Evolutionary conservation across 2,797 vertebrate genomes (phyloP).

Genomic region (Perodicticus potto): DNA sequence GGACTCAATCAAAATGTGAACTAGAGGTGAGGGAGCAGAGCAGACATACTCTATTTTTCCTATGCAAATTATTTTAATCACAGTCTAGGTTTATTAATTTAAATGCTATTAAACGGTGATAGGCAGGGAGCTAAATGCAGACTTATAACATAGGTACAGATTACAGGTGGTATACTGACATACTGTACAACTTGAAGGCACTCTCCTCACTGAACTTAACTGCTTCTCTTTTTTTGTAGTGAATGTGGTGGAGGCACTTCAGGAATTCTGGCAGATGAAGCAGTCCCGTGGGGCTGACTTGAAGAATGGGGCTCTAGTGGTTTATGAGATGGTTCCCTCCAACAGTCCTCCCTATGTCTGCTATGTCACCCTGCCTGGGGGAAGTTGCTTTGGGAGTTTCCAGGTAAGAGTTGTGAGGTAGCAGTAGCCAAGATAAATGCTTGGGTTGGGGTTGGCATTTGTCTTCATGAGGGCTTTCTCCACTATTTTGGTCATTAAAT

Average conservation of each 20-base stretch:
- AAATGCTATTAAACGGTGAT: neutral
- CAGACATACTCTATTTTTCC: neutral
- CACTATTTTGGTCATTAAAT: constrained; percentile 23
- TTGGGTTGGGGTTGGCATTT: neutral
- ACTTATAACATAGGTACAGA: neutral
- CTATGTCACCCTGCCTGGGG: constrained; percentile 97
- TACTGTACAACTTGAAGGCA: neutral
- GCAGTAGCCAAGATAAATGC: neutral
- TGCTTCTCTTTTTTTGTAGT: constrained; percentile 87
- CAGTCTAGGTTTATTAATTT: neutral
- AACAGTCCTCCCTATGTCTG: constrained; percentile 97
- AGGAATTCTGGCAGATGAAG: constrained; percentile 99
- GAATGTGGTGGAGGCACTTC: constrained; percentile 98
- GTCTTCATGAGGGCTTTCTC: neutral
- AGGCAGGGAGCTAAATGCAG: neutral
- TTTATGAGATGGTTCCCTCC: constrained; percentile 98
- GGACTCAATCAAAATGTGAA: constrained; percentile 38
- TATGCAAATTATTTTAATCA: neutral
- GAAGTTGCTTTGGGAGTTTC: constrained; percentile 99
- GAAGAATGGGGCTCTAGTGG: constrained; percentile 96
- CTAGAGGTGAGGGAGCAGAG: neutral
- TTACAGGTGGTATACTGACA: neutral
- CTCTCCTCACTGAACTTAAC: neutral
- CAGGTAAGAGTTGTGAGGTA: constrained; percentile 89
- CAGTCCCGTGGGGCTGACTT: constrained; percentile 96